Evolutionary conservation across 2,888 invertebrate genomes (phyloP).

Genomic region (Cryptosula pallasiana): DNA sequence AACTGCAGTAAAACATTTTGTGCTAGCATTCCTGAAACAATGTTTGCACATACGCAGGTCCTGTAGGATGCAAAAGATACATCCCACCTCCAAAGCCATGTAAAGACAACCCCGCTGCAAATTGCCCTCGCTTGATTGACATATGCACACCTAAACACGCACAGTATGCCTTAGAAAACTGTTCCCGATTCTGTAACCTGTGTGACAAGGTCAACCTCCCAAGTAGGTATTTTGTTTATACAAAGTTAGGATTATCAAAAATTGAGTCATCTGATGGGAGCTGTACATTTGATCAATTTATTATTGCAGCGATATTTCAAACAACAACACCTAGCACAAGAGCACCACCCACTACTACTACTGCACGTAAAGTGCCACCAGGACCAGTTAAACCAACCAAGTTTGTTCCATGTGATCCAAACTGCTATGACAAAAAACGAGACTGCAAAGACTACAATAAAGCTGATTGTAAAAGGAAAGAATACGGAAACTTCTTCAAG

Average conservation of each 20-base stretch:
- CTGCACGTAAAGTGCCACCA: not conserved
- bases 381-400: not conserved
- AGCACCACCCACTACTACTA: not conserved
- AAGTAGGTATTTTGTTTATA: not conserved
- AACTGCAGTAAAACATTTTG: no score
- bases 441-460: not conserved
- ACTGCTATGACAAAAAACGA: not conserved
- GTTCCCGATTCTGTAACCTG: constrained; percentile 3
- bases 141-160: not conserved
- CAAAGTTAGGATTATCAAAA: no score
- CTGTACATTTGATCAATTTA: not conserved
- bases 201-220: not conserved
- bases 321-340: not conserved
- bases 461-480: not conserved
- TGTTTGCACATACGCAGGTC: no score
- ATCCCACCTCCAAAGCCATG: constrained; percentile 11
- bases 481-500: not conserved
- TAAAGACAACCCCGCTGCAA: not conserved
- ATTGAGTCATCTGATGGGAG: no score
- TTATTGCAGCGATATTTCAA: not conserved
- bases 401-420: not conserved
- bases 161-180: not conserved
- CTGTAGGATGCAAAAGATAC: not conserved
- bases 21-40: no score
- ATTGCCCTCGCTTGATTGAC: not conserved